These are phyloP conservation scores for Toxostoma redivivum DNA, from an alignment of 2,113 vertebrate species.

Conservation along the genomic window DNA sequence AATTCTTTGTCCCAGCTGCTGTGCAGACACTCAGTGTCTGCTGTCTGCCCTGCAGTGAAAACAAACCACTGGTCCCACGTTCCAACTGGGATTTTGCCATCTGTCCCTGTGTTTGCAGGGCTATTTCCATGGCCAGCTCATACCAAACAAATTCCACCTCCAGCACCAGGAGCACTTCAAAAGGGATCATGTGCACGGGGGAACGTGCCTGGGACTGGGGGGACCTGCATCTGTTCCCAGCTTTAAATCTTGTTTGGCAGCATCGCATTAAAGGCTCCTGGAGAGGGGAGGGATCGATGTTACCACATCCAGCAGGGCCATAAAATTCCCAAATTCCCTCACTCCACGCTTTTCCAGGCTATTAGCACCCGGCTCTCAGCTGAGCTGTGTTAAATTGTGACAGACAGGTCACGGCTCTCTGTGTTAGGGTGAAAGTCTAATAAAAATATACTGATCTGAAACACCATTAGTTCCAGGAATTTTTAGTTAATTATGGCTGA, in stretches of 20 bases:
- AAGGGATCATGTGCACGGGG: constrained; percentile 60
- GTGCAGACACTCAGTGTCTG: constrained; percentile 64
- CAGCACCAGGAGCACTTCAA: constrained; percentile 65
- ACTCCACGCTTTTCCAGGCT: not conserved
- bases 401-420: not conserved
- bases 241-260: constrained; percentile 37
- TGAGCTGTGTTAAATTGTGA: not conserved
- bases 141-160: constrained; percentile 71
- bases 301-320: not conserved
- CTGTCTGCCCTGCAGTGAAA: constrained; percentile 66
- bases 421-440: accelerated
- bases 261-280: not conserved
- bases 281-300: not conserved
- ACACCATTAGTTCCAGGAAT: not conserved
- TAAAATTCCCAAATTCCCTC: not conserved
- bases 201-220: not conserved
- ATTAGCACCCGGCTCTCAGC: not conserved
- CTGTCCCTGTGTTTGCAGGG: constrained; percentile 73
- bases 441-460: not conserved
- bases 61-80: constrained; percentile 71
- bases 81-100: constrained; percentile 76
- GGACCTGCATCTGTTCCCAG: constrained; percentile 51
- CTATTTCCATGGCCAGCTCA: constrained; percentile 75
- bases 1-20: constrained; percentile 64
- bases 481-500: not conserved